Evolutionary conservation across 2,797 vertebrate genomes (phyloP).

Genomic region (Darevskia nairensis): DNA sequence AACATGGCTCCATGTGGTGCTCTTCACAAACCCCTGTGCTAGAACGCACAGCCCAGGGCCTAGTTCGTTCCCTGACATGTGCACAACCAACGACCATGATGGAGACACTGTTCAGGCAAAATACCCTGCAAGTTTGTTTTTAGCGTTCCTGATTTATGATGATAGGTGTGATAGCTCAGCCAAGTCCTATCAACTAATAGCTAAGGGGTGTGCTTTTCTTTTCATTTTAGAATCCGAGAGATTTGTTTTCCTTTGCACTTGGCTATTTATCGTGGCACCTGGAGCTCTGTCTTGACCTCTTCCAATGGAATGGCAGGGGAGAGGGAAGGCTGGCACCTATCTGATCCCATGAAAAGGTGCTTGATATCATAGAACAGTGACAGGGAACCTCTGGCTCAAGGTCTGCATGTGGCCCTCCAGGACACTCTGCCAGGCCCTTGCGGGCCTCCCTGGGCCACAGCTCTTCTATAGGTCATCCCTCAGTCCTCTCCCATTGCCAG

Average conservation of each 20-base stretch:
- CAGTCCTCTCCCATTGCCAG: too few relatives aligned
- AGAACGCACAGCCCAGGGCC: not conserved
- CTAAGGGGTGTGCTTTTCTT: conserved; percentile 64
- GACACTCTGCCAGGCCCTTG: too few relatives aligned
- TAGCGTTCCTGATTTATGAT: conserved; percentile 63
- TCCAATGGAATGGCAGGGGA: conserved; percentile 45
- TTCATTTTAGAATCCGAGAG: conserved; percentile 60
- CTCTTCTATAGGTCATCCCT: too few relatives aligned
- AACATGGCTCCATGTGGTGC: not conserved
- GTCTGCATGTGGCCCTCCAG: too few relatives aligned
- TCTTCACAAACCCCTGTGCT: not conserved
- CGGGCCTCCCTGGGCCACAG: too few relatives aligned
- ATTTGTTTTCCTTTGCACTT: conserved; percentile 64
- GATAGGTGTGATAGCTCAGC: conserved; percentile 36
- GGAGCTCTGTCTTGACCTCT: conserved; percentile 46
- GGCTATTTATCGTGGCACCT: conserved; percentile 69
- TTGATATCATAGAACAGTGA: conserved; percentile 10
- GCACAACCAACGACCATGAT: conserved; percentile 1
- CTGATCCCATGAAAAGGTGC: conserved; percentile 42
- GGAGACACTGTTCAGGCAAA: conserved; percentile 52
- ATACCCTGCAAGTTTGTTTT: conserved; percentile 48
- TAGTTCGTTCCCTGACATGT: not conserved
- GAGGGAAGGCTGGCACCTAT: conserved; percentile 36
- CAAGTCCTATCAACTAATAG: conserved; percentile 67
- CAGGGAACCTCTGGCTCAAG: too few relatives aligned